These are phyloP conservation scores for Helogale parvula DNA, from an alignment of 2,113 vertebrate species.

Conservation along the genomic window DNA sequence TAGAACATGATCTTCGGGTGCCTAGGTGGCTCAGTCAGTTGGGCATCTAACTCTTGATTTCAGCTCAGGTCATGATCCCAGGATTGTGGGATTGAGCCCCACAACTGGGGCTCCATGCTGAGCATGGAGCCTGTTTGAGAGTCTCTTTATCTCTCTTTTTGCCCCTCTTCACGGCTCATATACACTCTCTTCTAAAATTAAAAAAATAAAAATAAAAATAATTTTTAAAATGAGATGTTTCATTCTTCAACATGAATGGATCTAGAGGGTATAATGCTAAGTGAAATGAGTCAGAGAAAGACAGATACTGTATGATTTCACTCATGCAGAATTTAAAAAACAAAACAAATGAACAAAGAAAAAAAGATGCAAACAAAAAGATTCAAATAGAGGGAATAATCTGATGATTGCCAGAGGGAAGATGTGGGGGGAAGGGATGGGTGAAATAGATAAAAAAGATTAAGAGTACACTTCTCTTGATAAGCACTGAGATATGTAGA, in stretches of 20 bases:
- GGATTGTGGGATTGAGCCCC: too few species aligned
- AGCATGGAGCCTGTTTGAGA: too few species aligned
- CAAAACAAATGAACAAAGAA: not conserved
- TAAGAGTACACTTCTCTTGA: not conserved
- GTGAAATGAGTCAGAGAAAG: not conserved
- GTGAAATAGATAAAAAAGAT: not conserved
- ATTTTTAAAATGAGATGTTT: not conserved
- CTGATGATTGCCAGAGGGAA: not conserved
- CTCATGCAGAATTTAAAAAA: not conserved
- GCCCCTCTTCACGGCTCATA: too few species aligned
- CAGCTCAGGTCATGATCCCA: too few species aligned
- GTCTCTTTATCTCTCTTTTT: too few species aligned
- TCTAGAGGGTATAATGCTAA: not conserved
- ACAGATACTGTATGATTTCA: not conserved
- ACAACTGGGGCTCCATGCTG: too few species aligned
- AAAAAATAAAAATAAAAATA: too few species aligned
- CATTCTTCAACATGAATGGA: not conserved
- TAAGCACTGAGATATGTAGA: not conserved
- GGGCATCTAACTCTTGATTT: too few species aligned
- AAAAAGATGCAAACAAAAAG: not conserved
- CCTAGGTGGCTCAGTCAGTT: too few species aligned
- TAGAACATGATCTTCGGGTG: too few species aligned
- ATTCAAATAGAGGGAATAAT: not conserved
- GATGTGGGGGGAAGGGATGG: not conserved
- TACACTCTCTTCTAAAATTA: too few species aligned